Percentiles rank a stretch among this genome's conserved stretches.
phyloP scores from a whole-genome alignment of 1,140 invertebrate species.

The Sipha flava region DNA sequence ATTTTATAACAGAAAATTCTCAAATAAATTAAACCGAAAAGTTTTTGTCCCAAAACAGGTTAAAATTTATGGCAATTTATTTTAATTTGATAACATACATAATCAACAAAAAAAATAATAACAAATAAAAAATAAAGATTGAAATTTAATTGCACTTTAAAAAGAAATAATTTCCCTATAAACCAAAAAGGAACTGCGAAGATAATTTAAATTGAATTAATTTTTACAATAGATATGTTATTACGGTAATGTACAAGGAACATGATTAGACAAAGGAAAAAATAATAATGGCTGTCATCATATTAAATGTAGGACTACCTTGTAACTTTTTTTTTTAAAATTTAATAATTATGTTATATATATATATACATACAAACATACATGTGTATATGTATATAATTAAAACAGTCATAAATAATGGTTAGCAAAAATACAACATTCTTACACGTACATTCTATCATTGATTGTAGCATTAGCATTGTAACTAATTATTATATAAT shows the following conservation, averaged over 20 bases:
- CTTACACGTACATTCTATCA: background rate
- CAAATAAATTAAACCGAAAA: slow-evolving; percentile 12
- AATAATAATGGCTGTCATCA: background rate
- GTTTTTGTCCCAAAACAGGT: background rate
- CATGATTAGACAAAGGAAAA: slow-evolving; percentile 3
- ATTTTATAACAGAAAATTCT: slow-evolving; percentile 5
- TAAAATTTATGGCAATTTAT: slow-evolving; percentile 24
- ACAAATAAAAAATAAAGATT: slow-evolving; percentile 3
- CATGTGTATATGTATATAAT: no score
- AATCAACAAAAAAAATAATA: slow-evolving; percentile 27
- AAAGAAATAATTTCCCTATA: slow-evolving; percentile 1
- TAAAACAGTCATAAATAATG: background rate
- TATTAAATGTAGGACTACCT: background rate
- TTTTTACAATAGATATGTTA: slow-evolving; percentile 24
- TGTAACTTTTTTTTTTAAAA: background rate
- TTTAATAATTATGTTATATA: background rate
- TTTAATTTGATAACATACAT: slow-evolving; percentile 26
- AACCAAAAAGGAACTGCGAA: background rate
- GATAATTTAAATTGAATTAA: background rate
- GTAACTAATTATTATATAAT: background rate
- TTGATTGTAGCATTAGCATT: background rate
- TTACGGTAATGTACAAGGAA: slow-evolving; percentile 26
- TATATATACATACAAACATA: no score
- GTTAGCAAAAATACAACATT: slow-evolving; percentile 26
- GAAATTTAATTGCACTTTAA: slow-evolving; percentile 19